phyloP scores from a whole-genome alignment of 2,888 invertebrate species.

The Synanthedon formicaeformis region DNA sequence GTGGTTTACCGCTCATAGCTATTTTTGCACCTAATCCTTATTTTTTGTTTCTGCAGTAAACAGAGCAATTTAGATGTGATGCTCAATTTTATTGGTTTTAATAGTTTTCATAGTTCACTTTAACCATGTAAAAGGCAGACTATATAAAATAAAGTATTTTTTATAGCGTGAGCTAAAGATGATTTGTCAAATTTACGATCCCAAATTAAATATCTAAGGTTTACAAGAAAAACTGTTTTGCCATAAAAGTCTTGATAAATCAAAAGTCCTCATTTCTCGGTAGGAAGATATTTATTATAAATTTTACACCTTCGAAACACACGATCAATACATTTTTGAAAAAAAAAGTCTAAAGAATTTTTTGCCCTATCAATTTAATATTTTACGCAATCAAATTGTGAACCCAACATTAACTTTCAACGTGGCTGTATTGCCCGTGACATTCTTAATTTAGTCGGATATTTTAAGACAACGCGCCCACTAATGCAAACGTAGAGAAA shows the following conservation, averaged over 20 bases:
- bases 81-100: too few species aligned
- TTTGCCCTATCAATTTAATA: not conserved
- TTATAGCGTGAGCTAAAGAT: slow-evolving; percentile 5
- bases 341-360: not conserved
- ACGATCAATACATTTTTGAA: slow-evolving; percentile 24
- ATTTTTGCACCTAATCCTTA: not conserved
- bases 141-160: not conserved
- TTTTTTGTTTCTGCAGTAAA: not conserved
- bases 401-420: slow-evolving; percentile 18
- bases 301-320: slow-evolving; percentile 56
- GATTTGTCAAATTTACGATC: slow-evolving; percentile 42
- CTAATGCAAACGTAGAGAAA: slow-evolving; percentile 47
- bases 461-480: slow-evolving; percentile 59
- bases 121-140: too few species aligned
- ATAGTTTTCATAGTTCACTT: too few species aligned
- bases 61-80: too few species aligned
- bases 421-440: not conserved
- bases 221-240: slow-evolving; percentile 53
- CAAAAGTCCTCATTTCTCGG: slow-evolving; percentile 37
- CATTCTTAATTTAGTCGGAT: slow-evolving; percentile 41
- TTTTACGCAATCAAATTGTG: slow-evolving; percentile 12
- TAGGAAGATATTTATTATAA: slow-evolving; percentile 30
- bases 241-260: slow-evolving; percentile 56
- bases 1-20: not conserved
- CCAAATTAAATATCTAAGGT: slow-evolving; percentile 38